Evolutionary conservation across 2,113 vertebrate species (phyloP).

Genomic region (Anas platyrhynchos): DNA sequence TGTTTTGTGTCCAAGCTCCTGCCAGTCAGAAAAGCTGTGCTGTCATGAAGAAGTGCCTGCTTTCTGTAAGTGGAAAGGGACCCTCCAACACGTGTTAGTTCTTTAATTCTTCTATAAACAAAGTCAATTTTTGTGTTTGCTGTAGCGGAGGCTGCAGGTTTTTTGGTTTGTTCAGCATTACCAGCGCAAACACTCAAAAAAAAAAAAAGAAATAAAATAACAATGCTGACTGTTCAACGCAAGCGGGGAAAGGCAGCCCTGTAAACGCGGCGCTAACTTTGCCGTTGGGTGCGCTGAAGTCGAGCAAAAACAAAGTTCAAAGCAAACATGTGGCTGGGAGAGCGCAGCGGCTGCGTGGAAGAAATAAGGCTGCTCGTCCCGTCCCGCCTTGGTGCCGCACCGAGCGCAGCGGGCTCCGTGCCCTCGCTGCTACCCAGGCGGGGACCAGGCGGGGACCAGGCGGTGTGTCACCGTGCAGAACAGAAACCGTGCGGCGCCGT

Average conservation of each 20-base stretch:
- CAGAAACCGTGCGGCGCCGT: accelerated
- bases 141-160: not conserved
- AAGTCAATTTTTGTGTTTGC: constrained; percentile 2
- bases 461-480: accelerated
- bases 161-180: constrained; percentile 17
- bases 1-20: not conserved
- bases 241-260: not conserved
- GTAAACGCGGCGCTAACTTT: not conserved
- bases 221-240: not conserved
- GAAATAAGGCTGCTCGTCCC: not conserved
- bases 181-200: not conserved
- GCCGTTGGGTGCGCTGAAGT: not conserved
- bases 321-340: not conserved
- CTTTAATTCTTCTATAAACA: constrained; percentile 48
- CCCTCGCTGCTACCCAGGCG: accelerated
- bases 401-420: not conserved
- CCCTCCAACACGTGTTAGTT: not conserved
- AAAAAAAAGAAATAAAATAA: not conserved
- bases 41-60: not conserved
- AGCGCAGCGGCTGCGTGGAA: not conserved
- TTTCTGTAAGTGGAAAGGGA: not conserved
- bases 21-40: not conserved
- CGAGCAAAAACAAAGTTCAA: not conserved
- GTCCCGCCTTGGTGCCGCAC: not conserved
- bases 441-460: not conserved